phyloP scores from a whole-genome alignment of 2,888 invertebrate species.

The Megastigmus dorsalis region DNA sequence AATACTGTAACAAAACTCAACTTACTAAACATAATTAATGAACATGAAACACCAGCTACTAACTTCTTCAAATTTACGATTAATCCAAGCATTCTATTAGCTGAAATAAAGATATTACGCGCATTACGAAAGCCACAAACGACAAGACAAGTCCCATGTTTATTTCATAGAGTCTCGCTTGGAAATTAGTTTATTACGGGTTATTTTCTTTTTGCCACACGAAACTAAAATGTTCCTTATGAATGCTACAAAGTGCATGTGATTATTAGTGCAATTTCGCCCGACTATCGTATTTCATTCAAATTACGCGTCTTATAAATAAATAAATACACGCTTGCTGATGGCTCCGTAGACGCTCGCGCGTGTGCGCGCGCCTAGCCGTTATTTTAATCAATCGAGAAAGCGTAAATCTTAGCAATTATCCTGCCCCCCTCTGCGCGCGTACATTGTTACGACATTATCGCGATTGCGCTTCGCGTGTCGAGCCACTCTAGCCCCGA shows the following conservation, averaged over 20 bases:
- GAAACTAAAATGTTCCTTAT: slow-evolving; percentile 39
- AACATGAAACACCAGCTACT: background rate
- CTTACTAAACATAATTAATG: background rate
- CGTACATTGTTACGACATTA: background rate
- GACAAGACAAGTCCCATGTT: slow-evolving; percentile 57
- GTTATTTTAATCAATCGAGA: slow-evolving; percentile 38
- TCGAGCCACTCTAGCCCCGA: background rate
- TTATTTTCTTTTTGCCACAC: slow-evolving; percentile 55
- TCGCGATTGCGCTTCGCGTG: background rate
- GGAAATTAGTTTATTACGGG: slow-evolving; percentile 65
- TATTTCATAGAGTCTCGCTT: slow-evolving; percentile 58
- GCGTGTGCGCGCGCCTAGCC: slow-evolving; percentile 4
- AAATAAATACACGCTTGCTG: slow-evolving; percentile 36
- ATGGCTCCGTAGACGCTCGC: too few species aligned
- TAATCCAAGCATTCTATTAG: slow-evolving; percentile 11
- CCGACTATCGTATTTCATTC: slow-evolving; percentile 13
- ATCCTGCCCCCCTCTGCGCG: background rate
- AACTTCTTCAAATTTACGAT: slow-evolving; percentile 13
- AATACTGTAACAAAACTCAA: too few species aligned
- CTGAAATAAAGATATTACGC: slow-evolving; percentile 46
- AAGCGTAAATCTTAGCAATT: slow-evolving; percentile 13
- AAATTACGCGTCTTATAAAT: slow-evolving; percentile 27
- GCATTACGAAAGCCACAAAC: slow-evolving; percentile 61
- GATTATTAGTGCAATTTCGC: slow-evolving; percentile 29
- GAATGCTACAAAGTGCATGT: slow-evolving; percentile 28